These are phyloP conservation scores for Ciconia nigra DNA, from an alignment of 2,797 vertebrate genomes.

Conservation along the genomic window DNA sequence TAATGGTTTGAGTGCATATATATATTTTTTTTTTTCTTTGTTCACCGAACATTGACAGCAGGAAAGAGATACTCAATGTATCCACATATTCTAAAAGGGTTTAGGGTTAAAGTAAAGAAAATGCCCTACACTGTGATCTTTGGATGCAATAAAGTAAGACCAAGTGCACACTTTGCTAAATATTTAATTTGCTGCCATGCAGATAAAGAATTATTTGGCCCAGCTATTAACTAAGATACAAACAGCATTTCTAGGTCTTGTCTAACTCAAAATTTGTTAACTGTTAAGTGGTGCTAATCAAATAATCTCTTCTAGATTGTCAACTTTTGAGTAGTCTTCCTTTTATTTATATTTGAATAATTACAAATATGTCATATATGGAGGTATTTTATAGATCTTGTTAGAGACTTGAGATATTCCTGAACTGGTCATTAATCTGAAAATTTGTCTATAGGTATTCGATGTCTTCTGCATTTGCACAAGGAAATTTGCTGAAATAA, in stretches of 20 bases:
- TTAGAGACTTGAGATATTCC: neutral
- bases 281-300: neutral
- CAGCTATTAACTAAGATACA: neutral
- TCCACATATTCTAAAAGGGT: neutral
- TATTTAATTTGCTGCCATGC: neutral
- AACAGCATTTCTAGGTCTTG: neutral
- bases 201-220: neutral
- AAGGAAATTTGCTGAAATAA: neutral
- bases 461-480: neutral
- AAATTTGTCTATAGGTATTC: neutral
- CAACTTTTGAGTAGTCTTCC: neutral
- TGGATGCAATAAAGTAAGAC: neutral
- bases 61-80: neutral
- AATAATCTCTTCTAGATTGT: neutral
- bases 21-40: neutral
- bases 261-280: neutral
- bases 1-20: neutral
- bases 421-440: neutral
- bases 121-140: neutral
- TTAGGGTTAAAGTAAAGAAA: neutral
- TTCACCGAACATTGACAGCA: neutral
- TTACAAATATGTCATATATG: neutral
- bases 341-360: neutral
- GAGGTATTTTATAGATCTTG: neutral
- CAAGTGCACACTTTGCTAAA: neutral